Conservation (phyloP, 1,140 invertebrate species). For the Heliconius melpomene region DNA sequence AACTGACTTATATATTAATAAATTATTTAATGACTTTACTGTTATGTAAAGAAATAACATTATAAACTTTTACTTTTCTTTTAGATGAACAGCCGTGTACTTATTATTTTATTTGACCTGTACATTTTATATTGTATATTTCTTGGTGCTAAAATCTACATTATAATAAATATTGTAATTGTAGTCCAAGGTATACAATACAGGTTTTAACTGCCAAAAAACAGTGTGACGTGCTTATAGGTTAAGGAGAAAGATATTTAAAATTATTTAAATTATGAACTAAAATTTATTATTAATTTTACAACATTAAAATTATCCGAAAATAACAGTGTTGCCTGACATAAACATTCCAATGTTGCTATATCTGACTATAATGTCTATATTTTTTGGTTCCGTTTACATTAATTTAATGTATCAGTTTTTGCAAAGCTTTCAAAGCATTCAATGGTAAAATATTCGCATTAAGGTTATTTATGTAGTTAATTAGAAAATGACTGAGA, state of each 20-base stretch:
- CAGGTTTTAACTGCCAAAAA: slow-evolving; percentile 63
- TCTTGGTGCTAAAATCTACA: slow-evolving; percentile 4
- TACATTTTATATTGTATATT: neutral
- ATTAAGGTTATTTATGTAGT: slow-evolving; percentile 53
- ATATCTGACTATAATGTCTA: neutral
- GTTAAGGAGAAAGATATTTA: slow-evolving; percentile 43
- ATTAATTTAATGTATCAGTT: neutral
- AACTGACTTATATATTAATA: neutral
- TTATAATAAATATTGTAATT: neutral
- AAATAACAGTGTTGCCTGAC: slow-evolving; percentile 18
- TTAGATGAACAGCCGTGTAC: neutral
- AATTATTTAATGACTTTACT: neutral
- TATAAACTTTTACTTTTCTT: neutral
- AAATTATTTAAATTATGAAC: slow-evolving; percentile 48
- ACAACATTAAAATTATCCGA: slow-evolving; percentile 1
- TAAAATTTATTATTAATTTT: slow-evolving; percentile 3
- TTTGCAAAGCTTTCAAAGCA: slow-evolving; percentile 3
- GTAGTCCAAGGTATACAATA: slow-evolving; percentile 12
- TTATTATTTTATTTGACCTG: neutral
- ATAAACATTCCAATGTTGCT: slow-evolving; percentile 49
- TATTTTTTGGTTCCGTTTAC: slow-evolving; percentile 15
- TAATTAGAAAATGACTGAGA: slow-evolving; percentile 68
- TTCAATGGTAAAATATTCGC: neutral
- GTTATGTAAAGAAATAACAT: neutral
- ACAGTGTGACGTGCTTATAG: slow-evolving; percentile 49